A percentile compares a stretch with the other conserved stretches of the same genome.
These are phyloP conservation scores for Rhinatrema bivittatum DNA, from an alignment of 2,797 vertebrate species.

Conservation along the genomic window DNA sequence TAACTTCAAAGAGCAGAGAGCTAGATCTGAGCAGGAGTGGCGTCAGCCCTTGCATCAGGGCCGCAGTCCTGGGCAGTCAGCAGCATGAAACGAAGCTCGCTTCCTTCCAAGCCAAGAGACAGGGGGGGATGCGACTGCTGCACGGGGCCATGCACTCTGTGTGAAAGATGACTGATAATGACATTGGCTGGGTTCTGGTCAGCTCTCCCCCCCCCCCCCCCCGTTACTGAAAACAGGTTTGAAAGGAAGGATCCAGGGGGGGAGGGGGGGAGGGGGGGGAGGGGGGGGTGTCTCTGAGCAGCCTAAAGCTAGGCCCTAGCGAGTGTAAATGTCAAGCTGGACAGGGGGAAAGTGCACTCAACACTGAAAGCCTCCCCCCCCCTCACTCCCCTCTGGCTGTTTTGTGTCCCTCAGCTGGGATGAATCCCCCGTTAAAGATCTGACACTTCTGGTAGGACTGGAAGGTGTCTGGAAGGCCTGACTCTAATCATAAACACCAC, in stretches of 20 bases:
- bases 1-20: slow-evolving; percentile 39
- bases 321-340: slow-evolving; percentile 48
- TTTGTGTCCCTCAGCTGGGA: slow-evolving; percentile 70
- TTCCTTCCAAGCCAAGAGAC: slow-evolving; percentile 68
- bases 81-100: slow-evolving; percentile 45
- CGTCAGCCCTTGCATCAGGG: slow-evolving; percentile 39
- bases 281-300: slow-evolving; percentile 61
- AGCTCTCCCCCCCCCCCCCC: slow-evolving; percentile 43
- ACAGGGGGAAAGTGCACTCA: slow-evolving; percentile 25
- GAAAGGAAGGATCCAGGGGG: slow-evolving; percentile 51
- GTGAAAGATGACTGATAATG: slow-evolving; percentile 61
- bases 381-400: slow-evolving; percentile 56
- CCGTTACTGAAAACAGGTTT: slow-evolving; percentile 60
- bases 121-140: slow-evolving; percentile 50
- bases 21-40: slow-evolving; percentile 35
- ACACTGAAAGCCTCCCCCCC: slow-evolving; percentile 30
- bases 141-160: slow-evolving; percentile 43
- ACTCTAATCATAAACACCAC: slow-evolving; percentile 75
- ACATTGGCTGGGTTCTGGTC: slow-evolving; percentile 52
- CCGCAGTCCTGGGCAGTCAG: slow-evolving; percentile 50
- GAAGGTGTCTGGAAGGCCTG: slow-evolving; percentile 71
- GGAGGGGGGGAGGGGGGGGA: too few species aligned
- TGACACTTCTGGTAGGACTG: slow-evolving; percentile 62
- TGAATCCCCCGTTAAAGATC: slow-evolving; percentile 72
- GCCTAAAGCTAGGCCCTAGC: slow-evolving; percentile 53